These are phyloP conservation scores for Lampris megalopsis DNA, from an alignment of 2,113 vertebrate species.

Conservation along the genomic window DNA sequence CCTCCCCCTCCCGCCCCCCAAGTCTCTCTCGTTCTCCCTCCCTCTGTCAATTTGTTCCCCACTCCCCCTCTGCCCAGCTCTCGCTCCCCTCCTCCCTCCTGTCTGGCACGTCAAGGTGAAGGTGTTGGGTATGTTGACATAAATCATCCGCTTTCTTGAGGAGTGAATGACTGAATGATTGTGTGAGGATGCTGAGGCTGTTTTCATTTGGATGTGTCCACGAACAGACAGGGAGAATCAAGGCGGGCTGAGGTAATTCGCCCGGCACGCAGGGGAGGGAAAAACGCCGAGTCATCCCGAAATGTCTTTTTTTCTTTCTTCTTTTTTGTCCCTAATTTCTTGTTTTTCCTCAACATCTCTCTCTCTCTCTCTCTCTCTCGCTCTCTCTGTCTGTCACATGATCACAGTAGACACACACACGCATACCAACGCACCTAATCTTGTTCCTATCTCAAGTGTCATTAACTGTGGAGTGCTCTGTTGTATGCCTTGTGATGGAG, in stretches of 20 bases:
- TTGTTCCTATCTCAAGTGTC: conserved; percentile 10
- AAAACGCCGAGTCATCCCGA: conserved; percentile 30
- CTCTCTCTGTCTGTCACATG: conserved; percentile 25
- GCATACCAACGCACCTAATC: conserved; percentile 5
- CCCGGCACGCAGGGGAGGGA: conserved; percentile 33
- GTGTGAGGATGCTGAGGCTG: conserved; percentile 27
- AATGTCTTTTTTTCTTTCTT: conserved; percentile 42
- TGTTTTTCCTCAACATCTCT: background rate
- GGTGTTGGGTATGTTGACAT: conserved; percentile 53
- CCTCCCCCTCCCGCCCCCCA: conserved; percentile 5
- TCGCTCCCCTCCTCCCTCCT: background rate
- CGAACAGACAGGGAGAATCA: conserved; percentile 18
- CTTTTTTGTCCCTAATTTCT: no score
- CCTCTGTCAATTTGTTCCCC: background rate
- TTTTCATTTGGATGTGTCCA: conserved; percentile 47
- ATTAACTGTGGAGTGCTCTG: background rate
- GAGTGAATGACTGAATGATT: conserved; percentile 1
- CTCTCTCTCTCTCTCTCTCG: conserved; percentile 34
- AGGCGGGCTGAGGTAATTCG: conserved; percentile 51
- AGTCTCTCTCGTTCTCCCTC: background rate
- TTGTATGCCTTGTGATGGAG: background rate
- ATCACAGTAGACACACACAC: conserved; percentile 5
- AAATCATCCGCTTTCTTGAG: conserved; percentile 17
- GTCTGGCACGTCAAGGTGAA: conserved; percentile 1
- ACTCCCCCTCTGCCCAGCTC: background rate